Conservation (phyloP, 2,113 vertebrate species). For the Delphinus delphis region DNA sequence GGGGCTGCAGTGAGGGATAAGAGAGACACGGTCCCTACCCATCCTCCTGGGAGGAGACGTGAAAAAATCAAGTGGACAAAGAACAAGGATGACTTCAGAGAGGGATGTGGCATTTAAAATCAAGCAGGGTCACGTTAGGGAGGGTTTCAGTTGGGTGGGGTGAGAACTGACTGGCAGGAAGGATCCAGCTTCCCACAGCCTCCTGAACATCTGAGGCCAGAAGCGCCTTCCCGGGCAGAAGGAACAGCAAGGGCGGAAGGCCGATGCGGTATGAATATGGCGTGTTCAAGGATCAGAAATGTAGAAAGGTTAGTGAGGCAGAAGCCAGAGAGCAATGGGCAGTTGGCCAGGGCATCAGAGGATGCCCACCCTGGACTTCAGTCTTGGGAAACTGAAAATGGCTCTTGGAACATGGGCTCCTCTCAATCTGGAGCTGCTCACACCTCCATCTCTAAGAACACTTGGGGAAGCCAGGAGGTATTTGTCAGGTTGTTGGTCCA, state of each 20-base stretch:
- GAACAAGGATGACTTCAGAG: not conserved
- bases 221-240: not conserved
- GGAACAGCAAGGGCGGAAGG: not conserved
- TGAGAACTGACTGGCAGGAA: no score
- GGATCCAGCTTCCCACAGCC: not conserved
- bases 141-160: no score
- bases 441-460: not conserved
- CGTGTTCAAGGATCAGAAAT: not conserved
- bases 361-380: fast-evolving
- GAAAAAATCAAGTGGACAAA: not conserved
- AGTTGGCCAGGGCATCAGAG: not conserved
- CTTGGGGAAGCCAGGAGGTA: not conserved
- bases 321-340: not conserved
- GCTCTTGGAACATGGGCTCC: not conserved
- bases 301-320: not conserved
- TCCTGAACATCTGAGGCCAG: not conserved
- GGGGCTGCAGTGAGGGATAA: not conserved
- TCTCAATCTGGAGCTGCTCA: no score
- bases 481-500: not conserved
- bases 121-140: not conserved
- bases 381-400: not conserved
- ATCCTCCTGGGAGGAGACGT: not conserved
- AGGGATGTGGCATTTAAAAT: not conserved
- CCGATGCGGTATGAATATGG: fast-evolving
- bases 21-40: not conserved